Evolutionary conservation across 1,140 invertebrate species (phyloP).

Genomic region (Solenopsis fugax): DNA sequence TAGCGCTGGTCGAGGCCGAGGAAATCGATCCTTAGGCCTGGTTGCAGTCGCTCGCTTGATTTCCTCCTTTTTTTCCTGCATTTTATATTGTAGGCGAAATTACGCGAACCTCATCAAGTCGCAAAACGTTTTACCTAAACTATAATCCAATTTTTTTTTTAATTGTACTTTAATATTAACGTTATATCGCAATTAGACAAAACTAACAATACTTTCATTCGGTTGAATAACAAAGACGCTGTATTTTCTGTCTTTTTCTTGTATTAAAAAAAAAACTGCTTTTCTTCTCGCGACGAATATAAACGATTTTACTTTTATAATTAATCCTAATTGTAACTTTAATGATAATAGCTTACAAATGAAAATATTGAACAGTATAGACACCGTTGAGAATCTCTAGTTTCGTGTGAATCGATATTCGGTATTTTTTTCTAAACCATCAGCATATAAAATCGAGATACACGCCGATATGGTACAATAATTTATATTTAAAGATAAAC

Average conservation of each 20-base stretch:
- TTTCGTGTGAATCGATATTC: background rate
- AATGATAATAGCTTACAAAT: background rate
- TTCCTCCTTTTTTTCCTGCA: background rate
- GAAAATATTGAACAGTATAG: background rate
- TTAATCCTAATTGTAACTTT: constrained; percentile 15
- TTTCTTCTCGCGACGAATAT: background rate
- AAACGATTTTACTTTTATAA: constrained; percentile 1
- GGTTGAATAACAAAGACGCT: background rate
- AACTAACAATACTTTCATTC: background rate
- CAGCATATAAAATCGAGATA: constrained; percentile 2
- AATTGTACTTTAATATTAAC: background rate
- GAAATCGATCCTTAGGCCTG: constrained; percentile 33
- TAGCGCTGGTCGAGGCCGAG: constrained; percentile 21
- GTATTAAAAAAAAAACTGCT: background rate
- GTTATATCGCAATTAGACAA: background rate
- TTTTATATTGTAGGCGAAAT: background rate
- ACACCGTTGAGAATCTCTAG: background rate
- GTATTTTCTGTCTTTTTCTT: too few relatives aligned
- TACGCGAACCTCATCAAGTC: background rate
- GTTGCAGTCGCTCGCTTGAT: background rate
- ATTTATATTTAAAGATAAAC: constrained; percentile 68
- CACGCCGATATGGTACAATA: background rate
- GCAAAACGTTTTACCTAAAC: background rate
- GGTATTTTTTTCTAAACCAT: background rate
- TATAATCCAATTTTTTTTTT: background rate